Conservation (phyloP, 2,113 vertebrate species). For the Agapornis roseicollis region DNA sequence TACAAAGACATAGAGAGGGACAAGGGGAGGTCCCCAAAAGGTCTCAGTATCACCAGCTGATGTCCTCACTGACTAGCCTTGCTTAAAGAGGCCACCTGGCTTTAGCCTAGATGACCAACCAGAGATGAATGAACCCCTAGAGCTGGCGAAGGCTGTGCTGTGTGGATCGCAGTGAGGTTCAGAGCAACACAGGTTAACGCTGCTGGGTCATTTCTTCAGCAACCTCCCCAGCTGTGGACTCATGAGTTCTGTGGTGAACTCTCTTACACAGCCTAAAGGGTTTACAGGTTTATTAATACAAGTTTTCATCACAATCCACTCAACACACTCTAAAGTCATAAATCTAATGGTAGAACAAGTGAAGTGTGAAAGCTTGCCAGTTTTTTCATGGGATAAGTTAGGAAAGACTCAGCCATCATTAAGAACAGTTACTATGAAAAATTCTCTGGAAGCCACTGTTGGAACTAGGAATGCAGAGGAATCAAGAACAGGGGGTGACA, state of each 20-base stretch:
- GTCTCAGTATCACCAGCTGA: background rate
- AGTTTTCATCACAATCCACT: background rate
- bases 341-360: background rate
- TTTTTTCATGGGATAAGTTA: background rate
- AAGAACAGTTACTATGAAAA: background rate
- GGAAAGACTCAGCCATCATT: background rate
- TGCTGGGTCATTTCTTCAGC: background rate
- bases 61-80: background rate
- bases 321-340: background rate
- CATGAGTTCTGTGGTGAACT: background rate
- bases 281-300: background rate
- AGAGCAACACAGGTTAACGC: rapidly evolving
- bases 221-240: background rate
- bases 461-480: background rate
- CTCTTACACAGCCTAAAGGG: background rate
- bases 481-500: background rate
- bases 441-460: background rate
- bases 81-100: background rate
- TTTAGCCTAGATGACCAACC: background rate
- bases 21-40: background rate
- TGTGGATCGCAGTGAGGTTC: rapidly evolving
- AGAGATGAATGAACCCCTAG: background rate
- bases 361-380: background rate
- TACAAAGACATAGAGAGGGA: background rate
- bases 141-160: background rate